Base-by-base conservation (phyloP, 1,140 invertebrate genomes). In the Hetaerina americana region DNA sequence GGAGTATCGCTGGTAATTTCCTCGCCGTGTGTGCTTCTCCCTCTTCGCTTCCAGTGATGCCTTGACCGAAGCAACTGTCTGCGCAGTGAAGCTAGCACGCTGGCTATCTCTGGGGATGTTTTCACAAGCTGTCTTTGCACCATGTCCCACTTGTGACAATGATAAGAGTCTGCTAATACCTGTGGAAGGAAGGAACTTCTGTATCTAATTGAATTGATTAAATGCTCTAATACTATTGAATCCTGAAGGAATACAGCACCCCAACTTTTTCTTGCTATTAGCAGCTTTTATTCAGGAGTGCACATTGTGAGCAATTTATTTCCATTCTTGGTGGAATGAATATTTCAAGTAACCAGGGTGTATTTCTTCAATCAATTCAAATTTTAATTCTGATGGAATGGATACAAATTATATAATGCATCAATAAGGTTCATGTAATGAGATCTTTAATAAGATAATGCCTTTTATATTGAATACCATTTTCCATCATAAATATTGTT, bases 1-100 rank as follows among this genome's bases (percentile, higher is more conserved):
- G 1, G 77, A 75, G 74, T 79, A 81, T 40, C 77, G 78, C 22
- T 79, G 76, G 70, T 81, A 81, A 67, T 79, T 80, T 8, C 80
- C 80, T 66, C 80, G 72, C 66, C 77, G 77, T 31, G 75, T 73
- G 15, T 79, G 69, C 68, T 77, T 77, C 15, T 79, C 77, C 71
- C 80, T 80, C 26, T 79, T 80, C 66, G 77, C 76, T 26, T 73
- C 77, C 5, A 81, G 73, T 28, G 79, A 74, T 18, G 76, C 75
- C 73, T 77, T 79, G 0, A 81, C 78, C 29, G 78, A 78, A 15
- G 73, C 75, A 5, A 81, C 77, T 25, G 80, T 79, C 25, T 69
- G 29, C 70, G 75, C 8, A 73, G 72, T 70, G 71, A 74, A 72
- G 67, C 75, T 40, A 71, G 27, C n/a, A 15, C 68, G 31, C n/a